Evolutionary conservation across 2,113 vertebrate genomes (phyloP), one percentile per base, ranked within the genome.

Genomic region (Pollimyrus isidori): DNA sequence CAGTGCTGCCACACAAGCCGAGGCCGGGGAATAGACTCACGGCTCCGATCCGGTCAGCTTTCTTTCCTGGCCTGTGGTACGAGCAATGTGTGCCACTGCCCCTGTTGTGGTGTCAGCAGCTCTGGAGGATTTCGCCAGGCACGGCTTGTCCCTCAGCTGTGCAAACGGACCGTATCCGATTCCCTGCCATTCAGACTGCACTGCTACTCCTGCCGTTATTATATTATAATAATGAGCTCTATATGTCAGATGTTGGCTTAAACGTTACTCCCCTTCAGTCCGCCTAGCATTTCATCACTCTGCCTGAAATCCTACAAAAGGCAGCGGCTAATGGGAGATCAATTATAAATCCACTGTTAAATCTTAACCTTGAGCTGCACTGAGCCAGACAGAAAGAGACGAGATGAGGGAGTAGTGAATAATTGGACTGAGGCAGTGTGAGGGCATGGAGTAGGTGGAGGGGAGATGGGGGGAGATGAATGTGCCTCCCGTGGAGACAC

Each of bases 261-360:
- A 19, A 80, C 5, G 10, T 17, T 2, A 7, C 10, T 42, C 15
- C 73, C 73, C 30, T 19, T 80, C 17, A 0, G 30, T 76, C 13
- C 11, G 11, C 11, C 11, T 6, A 19, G 13, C 35, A 7, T 80
- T 39, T 80, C 73, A 80, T 80, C 35, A 17, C 73, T 21, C 73
- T 80, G 85, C 85, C 50, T 42, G 84, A 56, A 87, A 53, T n/a
- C 85, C 50, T 17, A 35, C 42, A 50, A 52, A 48, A 84, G 39
- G 82, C 82, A 86, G 45, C 5, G 3, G 26, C 49, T 53, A 87
- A 87, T 53, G 23, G 49, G 46, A 53, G 49, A 53, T 87, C 85
- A 52, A 52, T 87, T 87, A 53, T 87, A 87, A 87, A 35, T 87
- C 85, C 85, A 87, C 48, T 53, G 50, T 56, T 87, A 87, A 35